Percentiles rank a stretch among this genome's conserved stretches.
Evolutionary conservation across 2,888 invertebrate genomes (phyloP).

Genomic region (Ligdia adustata): DNA sequence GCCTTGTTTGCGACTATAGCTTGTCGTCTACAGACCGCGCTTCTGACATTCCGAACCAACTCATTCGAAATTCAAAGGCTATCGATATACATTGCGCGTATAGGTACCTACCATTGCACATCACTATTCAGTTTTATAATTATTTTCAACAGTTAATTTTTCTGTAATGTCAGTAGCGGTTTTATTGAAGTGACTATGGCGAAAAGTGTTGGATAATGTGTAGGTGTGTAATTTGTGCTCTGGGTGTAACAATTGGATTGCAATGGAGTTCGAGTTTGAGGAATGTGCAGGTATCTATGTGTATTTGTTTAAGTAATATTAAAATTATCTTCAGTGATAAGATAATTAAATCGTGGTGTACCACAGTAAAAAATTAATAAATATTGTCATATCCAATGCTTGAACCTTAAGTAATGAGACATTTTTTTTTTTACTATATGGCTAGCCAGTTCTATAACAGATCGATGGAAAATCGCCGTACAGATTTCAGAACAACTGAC

Average conservation of each 20-base stretch:
- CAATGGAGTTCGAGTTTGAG: conserved; percentile 35
- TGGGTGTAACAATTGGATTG: background rate
- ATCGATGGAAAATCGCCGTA: too few relatives aligned
- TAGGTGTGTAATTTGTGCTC: conserved; percentile 3
- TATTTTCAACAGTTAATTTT: background rate
- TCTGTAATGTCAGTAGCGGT: conserved; percentile 2
- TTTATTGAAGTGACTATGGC: conserved; percentile 13
- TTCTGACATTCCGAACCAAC: background rate
- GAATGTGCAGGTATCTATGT: conserved; percentile 30
- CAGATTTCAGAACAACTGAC: too few relatives aligned
- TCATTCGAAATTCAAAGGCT: conserved; percentile 24
- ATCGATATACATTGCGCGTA: conserved; percentile 29
- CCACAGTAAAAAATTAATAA: too few relatives aligned
- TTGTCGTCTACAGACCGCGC: conserved; percentile 4
- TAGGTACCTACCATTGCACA: too few relatives aligned
- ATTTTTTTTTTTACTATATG: too few relatives aligned
- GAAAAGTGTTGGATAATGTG: conserved; percentile 5
- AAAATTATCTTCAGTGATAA: conserved; percentile 13
- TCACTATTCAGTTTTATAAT: conserved; percentile 22
- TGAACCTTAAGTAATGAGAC: too few relatives aligned
- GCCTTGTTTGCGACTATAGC: conserved; percentile 35
- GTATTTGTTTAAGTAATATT: conserved; percentile 12
- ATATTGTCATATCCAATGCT: too few relatives aligned
- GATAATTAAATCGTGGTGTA: background rate
- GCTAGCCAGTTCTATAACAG: too few relatives aligned